Evolutionary conservation across 2,113 vertebrate genomes (phyloP), one percentile per base, ranked within the genome.

Genomic region (Sylvietta virens): DNA sequence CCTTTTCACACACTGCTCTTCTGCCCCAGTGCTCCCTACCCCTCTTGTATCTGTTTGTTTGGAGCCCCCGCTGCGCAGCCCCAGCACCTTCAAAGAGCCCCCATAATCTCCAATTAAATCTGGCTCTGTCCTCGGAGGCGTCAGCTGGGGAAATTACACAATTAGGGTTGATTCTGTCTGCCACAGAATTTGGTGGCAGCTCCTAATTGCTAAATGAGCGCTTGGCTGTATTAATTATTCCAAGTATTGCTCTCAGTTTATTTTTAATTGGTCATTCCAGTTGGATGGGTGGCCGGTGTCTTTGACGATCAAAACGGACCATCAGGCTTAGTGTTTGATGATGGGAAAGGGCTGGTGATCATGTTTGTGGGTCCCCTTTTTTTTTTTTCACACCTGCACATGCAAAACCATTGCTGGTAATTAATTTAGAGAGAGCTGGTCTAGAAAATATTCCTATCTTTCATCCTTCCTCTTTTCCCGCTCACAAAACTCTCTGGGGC

Each of bases 31-130:
- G 86, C 96, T 86, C 88, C 82, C 88, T 86, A 67, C 83, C 60
- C 80, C 61, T 90, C 92, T 67, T 57, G 80, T 95, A 69, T 97
- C 93, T 97, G 93, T 97, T 97, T 97, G 89, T 92, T 97, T 94
- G 80, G 88, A 87, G 91, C 90, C 94, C 96, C 97, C 0, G 12
- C 92, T 91, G 95, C 0, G 73, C 66, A 64, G 77, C 89, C 94
- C 83, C 92, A 92, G 91, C 81, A 91, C 92, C 95, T 97, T 97
- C 95, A 97, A 96, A 97, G 95, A 96, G 86, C 85, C 86, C 90
- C 90, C 91, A 81, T 96, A 97, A 97, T 97, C 96, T 97, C 96
- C 93, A 97, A 93, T 97, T 96, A 97, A 97, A 97, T 96, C 97
- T 96, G 96, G 54, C 97, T 88, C 90, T 96, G 96, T 97, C 84